phyloP scores from a whole-genome alignment of 1,140 invertebrate species.

The Tetranychus cinnabarinus region DNA sequence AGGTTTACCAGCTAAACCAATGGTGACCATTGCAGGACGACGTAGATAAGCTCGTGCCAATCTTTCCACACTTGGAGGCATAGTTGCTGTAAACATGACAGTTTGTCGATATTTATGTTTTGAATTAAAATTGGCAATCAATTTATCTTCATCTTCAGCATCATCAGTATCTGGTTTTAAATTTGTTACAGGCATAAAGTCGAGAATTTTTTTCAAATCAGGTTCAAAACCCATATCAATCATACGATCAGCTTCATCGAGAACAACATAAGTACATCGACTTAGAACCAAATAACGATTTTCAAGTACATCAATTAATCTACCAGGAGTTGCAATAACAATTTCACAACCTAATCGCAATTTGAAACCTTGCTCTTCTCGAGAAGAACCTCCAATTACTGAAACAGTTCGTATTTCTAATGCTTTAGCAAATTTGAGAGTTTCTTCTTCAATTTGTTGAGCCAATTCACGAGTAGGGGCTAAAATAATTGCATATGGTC shows the following conservation, averaged over 20 bases:
- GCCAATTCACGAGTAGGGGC: constrained; percentile 96
- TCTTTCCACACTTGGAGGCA: constrained; percentile 91
- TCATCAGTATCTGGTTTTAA: constrained; percentile 95
- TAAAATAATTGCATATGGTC: constrained; percentile 97
- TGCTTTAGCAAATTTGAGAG: constrained; percentile 83
- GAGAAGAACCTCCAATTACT: constrained; percentile 85
- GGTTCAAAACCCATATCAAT: constrained; percentile 99
- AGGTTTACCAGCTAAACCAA: constrained; percentile 93
- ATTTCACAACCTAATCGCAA: constrained; percentile 93
- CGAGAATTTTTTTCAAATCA: constrained; percentile 87
- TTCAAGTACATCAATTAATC: constrained; percentile 94
- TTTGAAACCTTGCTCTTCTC: constrained; percentile 95
- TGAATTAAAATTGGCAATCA: constrained; percentile 81
- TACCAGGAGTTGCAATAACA: constrained; percentile 98
- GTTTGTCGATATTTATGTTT: constrained; percentile 98
- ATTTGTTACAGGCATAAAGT: constrained; percentile 96
- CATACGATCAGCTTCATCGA: constrained; percentile 80
- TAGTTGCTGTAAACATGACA: constrained; percentile 99
- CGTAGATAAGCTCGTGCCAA: constrained; percentile 80
- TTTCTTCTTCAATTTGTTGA: constrained; percentile 98
- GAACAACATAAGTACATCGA: constrained; percentile 51
- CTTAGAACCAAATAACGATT: constrained; percentile 73
- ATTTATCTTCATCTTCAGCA: constrained; percentile 74
- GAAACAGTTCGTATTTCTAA: constrained; percentile 88
- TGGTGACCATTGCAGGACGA: constrained; percentile 89